Conservation (phyloP, 1,140 invertebrate genomes). For the Rhagoletis zephyria region DNA sequence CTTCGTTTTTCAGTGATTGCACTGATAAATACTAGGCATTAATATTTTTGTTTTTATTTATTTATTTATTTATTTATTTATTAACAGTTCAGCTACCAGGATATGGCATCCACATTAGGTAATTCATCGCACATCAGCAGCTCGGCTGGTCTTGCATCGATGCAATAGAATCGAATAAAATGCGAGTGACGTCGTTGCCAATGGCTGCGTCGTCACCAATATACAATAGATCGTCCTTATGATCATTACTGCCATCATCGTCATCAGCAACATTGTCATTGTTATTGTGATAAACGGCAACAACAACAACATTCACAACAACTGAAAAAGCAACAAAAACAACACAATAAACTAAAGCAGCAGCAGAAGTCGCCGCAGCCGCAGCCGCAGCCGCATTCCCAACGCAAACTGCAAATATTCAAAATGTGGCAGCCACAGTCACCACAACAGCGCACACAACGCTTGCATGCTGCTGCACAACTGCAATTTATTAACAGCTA, state of each 20-base stretch:
- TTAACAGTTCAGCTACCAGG: slow-evolving; percentile 79
- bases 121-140: slow-evolving; percentile 73
- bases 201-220: slow-evolving; percentile 8
- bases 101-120: slow-evolving; percentile 75
- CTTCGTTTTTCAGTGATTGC: no score
- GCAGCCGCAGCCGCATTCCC: not conserved
- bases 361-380: not conserved
- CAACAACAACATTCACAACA: slow-evolving; percentile 1
- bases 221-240: slow-evolving; percentile 40
- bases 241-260: slow-evolving; percentile 52
- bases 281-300: slow-evolving; percentile 12
- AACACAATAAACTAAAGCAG: not conserved
- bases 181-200: slow-evolving; percentile 38
- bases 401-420: no score
- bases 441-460: not conserved
- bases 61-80: no score
- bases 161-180: slow-evolving; percentile 69
- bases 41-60: no score
- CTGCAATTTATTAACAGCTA: not conserved
- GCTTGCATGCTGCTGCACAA: not conserved
- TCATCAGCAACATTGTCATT: slow-evolving; percentile 25
- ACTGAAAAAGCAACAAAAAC: not conserved
- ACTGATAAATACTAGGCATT: no score
- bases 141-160: slow-evolving; percentile 72
- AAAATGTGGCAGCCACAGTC: not conserved